Conservation (phyloP, 2,797 vertebrate species). For the Apodemus agrarius region DNA sequence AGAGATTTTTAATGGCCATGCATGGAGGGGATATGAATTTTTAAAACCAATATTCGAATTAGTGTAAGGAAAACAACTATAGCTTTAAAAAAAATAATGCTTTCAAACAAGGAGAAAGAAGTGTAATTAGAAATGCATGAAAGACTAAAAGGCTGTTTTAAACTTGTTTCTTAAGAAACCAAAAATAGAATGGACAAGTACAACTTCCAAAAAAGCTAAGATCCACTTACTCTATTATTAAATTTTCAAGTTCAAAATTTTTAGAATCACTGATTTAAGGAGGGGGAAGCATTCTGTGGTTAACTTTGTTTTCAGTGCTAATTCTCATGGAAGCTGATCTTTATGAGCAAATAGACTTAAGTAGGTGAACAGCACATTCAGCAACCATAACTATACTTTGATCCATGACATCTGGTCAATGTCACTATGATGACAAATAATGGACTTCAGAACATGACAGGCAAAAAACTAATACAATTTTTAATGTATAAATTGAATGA, state of each 20-base stretch:
- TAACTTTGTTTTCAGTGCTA: constrained; percentile 39
- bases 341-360: constrained; percentile 53
- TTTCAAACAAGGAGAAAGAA: constrained; percentile 60
- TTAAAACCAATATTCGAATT: constrained; percentile 63
- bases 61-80: constrained; percentile 32
- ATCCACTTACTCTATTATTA: constrained; percentile 65
- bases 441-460: not conserved
- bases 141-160: constrained; percentile 69
- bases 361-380: not conserved
- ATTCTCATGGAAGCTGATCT: constrained; percentile 13
- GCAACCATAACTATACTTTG: not conserved
- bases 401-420: not conserved
- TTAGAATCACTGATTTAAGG: constrained; percentile 66
- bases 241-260: constrained; percentile 55
- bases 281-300: constrained; percentile 12
- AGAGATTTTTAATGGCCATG: constrained; percentile 46
- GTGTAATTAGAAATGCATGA: constrained; percentile 73
- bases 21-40: constrained; percentile 54
- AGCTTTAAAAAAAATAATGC: constrained; percentile 57
- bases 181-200: constrained; percentile 74
- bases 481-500: constrained; percentile 64
- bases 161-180: constrained; percentile 75
- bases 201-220: constrained; percentile 65
- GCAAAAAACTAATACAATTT: constrained; percentile 30
- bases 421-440: not conserved